Percentiles rank a stretch among this genome's conserved stretches.
These are phyloP conservation scores for Neoseiulus cucumeris DNA, from an alignment of 1,140 invertebrate species.

Conservation along the genomic window DNA sequence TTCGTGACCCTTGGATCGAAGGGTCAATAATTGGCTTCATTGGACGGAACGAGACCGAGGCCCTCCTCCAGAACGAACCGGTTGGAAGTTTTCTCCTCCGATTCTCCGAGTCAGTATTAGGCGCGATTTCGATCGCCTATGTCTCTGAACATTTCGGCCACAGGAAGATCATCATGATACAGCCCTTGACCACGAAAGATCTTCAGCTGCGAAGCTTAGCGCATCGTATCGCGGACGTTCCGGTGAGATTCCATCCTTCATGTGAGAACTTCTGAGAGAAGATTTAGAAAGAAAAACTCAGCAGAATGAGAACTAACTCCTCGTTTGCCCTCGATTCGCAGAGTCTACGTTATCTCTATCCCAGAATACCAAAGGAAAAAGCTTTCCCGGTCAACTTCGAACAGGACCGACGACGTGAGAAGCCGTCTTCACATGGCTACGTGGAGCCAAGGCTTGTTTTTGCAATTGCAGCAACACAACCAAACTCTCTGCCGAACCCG, in stretches of 20 bases:
- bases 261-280: background rate
- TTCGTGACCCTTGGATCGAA: constrained; percentile 70
- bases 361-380: constrained; percentile 61
- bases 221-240: constrained; percentile 67
- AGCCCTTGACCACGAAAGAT: constrained; percentile 79
- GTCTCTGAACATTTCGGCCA: constrained; percentile 46
- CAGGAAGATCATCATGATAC: constrained; percentile 56
- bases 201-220: constrained; percentile 69
- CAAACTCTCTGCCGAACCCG: no score
- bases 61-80: constrained; percentile 48
- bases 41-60: constrained; percentile 64
- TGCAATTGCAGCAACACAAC: no score
- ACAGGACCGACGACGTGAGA: no score
- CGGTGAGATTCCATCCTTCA: background rate
- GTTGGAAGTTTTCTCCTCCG: constrained; percentile 76
- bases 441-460: no score
- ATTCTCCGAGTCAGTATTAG: constrained; percentile 83
- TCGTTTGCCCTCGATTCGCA: constrained; percentile 22
- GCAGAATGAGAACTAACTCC: background rate
- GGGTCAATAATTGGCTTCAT: constrained; percentile 76
- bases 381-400: constrained; percentile 73
- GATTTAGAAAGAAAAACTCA: background rate
- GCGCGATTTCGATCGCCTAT: constrained; percentile 91
- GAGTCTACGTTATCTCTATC: constrained; percentile 61
- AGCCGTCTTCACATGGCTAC: no score